phyloP scores from a whole-genome alignment of 2,113 vertebrate species.

The Microtus oregoni region DNA sequence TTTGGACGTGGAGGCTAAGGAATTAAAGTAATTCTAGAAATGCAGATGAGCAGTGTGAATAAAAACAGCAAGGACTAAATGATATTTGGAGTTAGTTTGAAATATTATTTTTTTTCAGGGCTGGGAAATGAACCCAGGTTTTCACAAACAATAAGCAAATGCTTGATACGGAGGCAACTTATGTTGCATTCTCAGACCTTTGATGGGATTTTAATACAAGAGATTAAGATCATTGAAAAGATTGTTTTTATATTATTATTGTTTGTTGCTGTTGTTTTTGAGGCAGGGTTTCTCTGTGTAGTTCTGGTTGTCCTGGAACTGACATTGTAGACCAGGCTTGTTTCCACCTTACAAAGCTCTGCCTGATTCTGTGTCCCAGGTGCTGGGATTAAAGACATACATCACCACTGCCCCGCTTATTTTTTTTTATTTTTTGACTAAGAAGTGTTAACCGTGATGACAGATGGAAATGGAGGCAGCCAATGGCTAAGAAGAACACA shows the following conservation, averaged over 20 bases:
- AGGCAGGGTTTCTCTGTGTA: background rate
- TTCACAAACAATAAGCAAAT: background rate
- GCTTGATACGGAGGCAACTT: background rate
- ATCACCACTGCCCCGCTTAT: background rate
- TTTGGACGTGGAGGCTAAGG: background rate
- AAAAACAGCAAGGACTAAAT: background rate
- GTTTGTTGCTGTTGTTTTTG: background rate
- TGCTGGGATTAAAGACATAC: background rate
- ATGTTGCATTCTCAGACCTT: background rate
- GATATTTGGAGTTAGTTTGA: background rate
- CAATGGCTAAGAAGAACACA: background rate
- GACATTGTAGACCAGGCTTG: background rate
- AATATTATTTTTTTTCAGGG: background rate
- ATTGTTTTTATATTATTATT: background rate
- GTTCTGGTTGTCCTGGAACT: background rate
- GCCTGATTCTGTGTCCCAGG: background rate
- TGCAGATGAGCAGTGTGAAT: background rate
- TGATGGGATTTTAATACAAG: background rate
- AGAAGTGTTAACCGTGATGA: background rate
- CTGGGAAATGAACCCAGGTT: background rate
- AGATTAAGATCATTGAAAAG: background rate
- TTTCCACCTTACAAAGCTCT: background rate
- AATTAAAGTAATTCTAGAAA: background rate
- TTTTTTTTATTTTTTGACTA: constrained; percentile 44
- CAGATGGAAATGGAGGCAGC: background rate